Conservation (phyloP, 2,797 vertebrate genomes). For the Atherinosoma microstoma region DNA sequence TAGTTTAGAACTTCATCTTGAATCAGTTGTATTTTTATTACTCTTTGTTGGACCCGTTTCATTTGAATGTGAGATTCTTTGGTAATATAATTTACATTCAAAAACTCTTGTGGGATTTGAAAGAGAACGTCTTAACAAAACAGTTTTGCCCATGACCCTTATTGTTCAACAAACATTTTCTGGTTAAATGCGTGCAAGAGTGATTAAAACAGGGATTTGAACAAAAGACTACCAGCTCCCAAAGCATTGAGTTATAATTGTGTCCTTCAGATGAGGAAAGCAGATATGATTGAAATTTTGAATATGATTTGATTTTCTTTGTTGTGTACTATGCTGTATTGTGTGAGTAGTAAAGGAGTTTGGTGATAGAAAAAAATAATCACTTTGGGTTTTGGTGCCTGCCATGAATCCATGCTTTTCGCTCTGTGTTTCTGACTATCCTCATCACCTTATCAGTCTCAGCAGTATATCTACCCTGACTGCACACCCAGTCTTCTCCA, state of each 20-base stretch:
- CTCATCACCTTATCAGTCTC: slow-evolving; percentile 6
- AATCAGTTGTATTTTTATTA: slow-evolving; percentile 25
- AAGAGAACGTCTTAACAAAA: slow-evolving; percentile 63
- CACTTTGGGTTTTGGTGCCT: slow-evolving; percentile 1
- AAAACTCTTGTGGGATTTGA: slow-evolving; percentile 40
- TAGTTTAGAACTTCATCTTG: slow-evolving; percentile 17
- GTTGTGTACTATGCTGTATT: slow-evolving; percentile 6
- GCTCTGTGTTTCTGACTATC: not conserved
- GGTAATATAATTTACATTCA: slow-evolving; percentile 35
- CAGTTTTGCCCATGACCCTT: slow-evolving; percentile 50
- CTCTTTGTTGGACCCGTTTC: slow-evolving; percentile 9
- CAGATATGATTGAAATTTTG: slow-evolving; percentile 32
- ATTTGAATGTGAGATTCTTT: slow-evolving; percentile 33
- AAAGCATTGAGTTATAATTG: slow-evolving; percentile 46
- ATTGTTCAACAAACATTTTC: slow-evolving; percentile 49
- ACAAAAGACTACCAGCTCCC: slow-evolving; percentile 52
- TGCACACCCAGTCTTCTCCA: not conserved
- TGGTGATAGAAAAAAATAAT: slow-evolving; percentile 20
- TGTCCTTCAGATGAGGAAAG: slow-evolving; percentile 50
- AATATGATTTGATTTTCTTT: slow-evolving; percentile 36
- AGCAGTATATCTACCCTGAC: slow-evolving; percentile 2
- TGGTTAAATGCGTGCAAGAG: slow-evolving; percentile 41
- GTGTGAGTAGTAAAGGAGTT: slow-evolving; percentile 22
- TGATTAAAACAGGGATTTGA: slow-evolving; percentile 51
- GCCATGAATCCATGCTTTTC: not conserved